Evolutionary conservation across 37 sponge, comb jelly and placozoan species (phyloP).

Genomic region (Corticium candelabrum): DNA sequence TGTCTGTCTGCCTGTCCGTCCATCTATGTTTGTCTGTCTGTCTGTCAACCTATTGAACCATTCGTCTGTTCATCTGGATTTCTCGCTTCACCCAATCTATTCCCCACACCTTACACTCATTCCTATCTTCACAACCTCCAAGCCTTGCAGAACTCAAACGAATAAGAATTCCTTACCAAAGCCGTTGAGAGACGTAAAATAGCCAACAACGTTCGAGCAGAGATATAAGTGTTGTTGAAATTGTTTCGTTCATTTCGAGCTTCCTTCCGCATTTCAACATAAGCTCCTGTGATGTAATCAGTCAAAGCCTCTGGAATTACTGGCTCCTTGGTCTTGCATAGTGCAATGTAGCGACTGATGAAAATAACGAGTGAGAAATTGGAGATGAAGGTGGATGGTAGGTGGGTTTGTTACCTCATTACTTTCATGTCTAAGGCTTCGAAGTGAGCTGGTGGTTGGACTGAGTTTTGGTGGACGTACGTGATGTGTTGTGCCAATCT

Average conservation of each 20-base stretch:
- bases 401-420: constrained; percentile 38
- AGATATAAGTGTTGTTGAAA: constrained; percentile 80
- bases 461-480: constrained; percentile 89
- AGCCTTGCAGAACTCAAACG: neutral
- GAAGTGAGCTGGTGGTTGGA: constrained; percentile 54
- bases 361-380: neutral
- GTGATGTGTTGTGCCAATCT: constrained; percentile 95
- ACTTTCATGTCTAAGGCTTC: constrained; percentile 68
- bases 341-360: constrained; percentile 73
- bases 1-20: too few species aligned
- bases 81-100: too few species aligned
- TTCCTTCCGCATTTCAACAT: constrained; percentile 86
- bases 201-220: constrained; percentile 87
- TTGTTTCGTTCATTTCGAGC: constrained; percentile 63
- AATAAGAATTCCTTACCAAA: constrained; percentile 36
- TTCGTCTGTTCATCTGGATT: too few species aligned
- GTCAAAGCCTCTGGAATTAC: constrained; percentile 80
- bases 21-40: too few species aligned
- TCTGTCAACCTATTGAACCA: too few species aligned
- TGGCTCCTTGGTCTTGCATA: constrained; percentile 72
- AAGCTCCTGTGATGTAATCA: constrained; percentile 79
- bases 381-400: too few species aligned
- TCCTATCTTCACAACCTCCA: neutral
- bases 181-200: constrained; percentile 89
- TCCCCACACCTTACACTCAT: too few species aligned